Evolutionary conservation across 2,797 vertebrate genomes (phyloP).

Genomic region (Eulemur albifrons): DNA sequence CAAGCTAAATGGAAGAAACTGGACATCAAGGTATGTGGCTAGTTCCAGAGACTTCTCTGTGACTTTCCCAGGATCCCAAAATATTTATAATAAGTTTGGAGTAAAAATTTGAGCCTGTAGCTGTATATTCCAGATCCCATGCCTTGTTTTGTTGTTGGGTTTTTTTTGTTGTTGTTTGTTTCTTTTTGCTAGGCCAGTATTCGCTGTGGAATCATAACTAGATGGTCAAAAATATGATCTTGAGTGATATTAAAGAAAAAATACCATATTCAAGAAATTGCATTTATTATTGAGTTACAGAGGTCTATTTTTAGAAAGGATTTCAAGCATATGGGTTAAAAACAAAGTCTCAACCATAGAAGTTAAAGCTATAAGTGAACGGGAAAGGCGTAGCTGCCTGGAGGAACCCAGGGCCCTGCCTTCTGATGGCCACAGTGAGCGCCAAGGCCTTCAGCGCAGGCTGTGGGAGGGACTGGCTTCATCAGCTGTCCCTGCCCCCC

Average conservation of each 20-base stretch:
- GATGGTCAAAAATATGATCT: background rate
- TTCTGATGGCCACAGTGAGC: background rate
- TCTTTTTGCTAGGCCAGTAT: background rate
- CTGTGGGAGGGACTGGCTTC: background rate
- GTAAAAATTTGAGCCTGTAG: too few species aligned
- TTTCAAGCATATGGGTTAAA: background rate
- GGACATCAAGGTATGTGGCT: background rate
- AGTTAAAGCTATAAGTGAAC: background rate
- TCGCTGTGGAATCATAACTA: background rate
- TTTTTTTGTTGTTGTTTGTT: too few species aligned
- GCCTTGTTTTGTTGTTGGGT: background rate
- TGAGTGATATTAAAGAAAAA: background rate
- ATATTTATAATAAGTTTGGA: background rate
- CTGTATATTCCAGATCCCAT: background rate
- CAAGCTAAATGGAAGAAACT: background rate
- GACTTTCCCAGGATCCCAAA: background rate
- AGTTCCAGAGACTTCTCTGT: background rate
- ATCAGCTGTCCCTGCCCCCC: too few species aligned
- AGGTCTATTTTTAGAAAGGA: background rate
- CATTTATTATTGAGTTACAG: background rate
- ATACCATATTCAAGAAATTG: background rate
- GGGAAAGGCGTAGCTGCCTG: background rate
- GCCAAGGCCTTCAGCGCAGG: accelerated
- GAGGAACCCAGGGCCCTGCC: background rate
- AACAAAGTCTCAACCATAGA: background rate